Evolutionary conservation across 1,140 invertebrate genomes (phyloP).

Genomic region (Brachionus rubens): DNA sequence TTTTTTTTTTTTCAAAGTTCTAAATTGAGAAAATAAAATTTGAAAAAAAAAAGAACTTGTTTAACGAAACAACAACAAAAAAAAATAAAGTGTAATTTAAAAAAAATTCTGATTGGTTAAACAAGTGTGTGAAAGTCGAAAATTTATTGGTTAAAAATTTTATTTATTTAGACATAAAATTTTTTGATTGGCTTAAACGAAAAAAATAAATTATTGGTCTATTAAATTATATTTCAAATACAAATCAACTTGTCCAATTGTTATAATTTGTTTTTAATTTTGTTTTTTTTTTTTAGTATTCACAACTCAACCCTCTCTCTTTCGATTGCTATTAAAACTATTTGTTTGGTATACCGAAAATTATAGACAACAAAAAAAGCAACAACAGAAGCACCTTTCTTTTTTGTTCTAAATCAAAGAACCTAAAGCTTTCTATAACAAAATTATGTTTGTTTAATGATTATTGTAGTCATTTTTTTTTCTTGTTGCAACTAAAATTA

Average conservation of each 20-base stretch:
- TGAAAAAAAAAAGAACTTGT: neutral
- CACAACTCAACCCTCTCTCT: conserved; percentile 13
- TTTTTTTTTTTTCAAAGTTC: neutral
- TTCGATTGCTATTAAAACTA: neutral
- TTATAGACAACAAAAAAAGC: conserved; percentile 32
- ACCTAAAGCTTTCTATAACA: too few species aligned
- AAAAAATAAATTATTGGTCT: too few species aligned
- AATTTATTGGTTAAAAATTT: too few species aligned
- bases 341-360: neutral
- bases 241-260: neutral
- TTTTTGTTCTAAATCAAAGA: too few species aligned
- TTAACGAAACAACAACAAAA: neutral
- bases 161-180: too few species aligned
- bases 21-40: neutral
- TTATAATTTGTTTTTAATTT: conserved; percentile 4
- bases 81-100: neutral
- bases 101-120: neutral
- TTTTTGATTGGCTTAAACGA: conserved; percentile 7
- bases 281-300: neutral
- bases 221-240: too few species aligned
- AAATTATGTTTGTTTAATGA: conserved; percentile 1
- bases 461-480: neutral
- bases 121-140: neutral
- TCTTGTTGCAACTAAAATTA: too few species aligned
- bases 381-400: too few species aligned